These are phyloP conservation scores for Griposia aprilina DNA, from an alignment of 2,888 invertebrate genomes.

Conservation along the genomic window DNA sequence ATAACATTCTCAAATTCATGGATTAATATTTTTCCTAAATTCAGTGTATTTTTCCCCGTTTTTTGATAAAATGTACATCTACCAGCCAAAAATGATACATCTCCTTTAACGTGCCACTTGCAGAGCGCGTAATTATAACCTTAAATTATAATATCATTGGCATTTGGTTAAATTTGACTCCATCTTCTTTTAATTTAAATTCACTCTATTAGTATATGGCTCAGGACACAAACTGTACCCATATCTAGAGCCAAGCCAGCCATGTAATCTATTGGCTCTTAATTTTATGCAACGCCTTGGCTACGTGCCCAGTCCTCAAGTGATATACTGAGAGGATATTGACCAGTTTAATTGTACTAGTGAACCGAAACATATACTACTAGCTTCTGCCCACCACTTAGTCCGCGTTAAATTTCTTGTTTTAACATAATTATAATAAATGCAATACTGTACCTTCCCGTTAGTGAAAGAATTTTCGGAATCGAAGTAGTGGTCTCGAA, in stretches of 20 bases:
- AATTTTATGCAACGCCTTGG: conserved; percentile 65
- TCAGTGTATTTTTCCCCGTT: too few species aligned
- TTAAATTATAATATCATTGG: too few species aligned
- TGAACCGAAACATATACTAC: conserved; percentile 35
- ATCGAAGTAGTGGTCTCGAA: background rate
- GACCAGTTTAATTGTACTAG: conserved; percentile 53
- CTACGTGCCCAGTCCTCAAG: conserved; percentile 56
- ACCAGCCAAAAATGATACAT: too few species aligned
- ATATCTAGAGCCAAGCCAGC: conserved; percentile 42
- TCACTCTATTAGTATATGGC: conserved; percentile 11
- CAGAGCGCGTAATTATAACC: too few species aligned
- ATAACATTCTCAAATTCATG: too few species aligned
- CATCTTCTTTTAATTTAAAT: conserved; percentile 29
- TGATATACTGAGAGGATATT: conserved; percentile 61
- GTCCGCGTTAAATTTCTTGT: background rate
- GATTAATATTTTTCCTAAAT: too few species aligned
- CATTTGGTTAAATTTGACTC: background rate
- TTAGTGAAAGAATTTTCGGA: background rate
- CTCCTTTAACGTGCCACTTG: too few species aligned
- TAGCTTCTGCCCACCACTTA: background rate
- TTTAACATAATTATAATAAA: background rate
- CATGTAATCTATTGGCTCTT: conserved; percentile 62
- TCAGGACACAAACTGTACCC: conserved; percentile 21
- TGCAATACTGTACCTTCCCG: background rate
- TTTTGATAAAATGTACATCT: too few species aligned